Evolutionary conservation across 2,888 invertebrate species (phyloP).

Genomic region (Agriopis leucophaearia): DNA sequence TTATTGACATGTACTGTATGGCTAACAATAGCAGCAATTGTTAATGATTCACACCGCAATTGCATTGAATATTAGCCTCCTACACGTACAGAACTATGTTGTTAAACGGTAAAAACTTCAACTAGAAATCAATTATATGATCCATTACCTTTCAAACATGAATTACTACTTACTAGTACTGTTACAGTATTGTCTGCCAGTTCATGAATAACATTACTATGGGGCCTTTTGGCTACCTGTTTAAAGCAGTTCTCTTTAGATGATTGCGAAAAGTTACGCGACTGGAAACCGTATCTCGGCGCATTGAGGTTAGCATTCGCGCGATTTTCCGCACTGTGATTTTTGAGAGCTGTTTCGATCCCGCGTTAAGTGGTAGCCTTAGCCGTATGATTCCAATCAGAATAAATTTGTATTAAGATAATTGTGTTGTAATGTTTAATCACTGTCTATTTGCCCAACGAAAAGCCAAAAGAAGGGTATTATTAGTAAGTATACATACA

Average conservation of each 20-base stretch:
- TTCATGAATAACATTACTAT: conserved; percentile 17
- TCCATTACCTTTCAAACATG: conserved; percentile 46
- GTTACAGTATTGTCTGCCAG: conserved; percentile 36
- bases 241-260: no score
- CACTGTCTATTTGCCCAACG: background rate
- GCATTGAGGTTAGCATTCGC: no score
- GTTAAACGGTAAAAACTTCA: conserved; percentile 71
- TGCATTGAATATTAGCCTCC: conserved; percentile 51
- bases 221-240: no score
- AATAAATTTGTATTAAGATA: conserved; percentile 17
- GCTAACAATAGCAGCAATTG: conserved; percentile 41
- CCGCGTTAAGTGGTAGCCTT: no score
- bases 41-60: conserved; percentile 44
- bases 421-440: conserved; percentile 15
- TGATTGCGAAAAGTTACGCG: no score
- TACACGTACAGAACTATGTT: conserved; percentile 64
- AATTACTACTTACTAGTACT: conserved; percentile 55
- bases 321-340: no score
- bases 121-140: conserved; percentile 62
- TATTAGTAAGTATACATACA: no score
- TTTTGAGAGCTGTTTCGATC: no score
- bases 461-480: no score
- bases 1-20: conserved; percentile 35
- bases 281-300: no score
- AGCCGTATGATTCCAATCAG: background rate